Conservation (phyloP, 2,113 vertebrate genomes). For the Eleginops maclovinus region DNA sequence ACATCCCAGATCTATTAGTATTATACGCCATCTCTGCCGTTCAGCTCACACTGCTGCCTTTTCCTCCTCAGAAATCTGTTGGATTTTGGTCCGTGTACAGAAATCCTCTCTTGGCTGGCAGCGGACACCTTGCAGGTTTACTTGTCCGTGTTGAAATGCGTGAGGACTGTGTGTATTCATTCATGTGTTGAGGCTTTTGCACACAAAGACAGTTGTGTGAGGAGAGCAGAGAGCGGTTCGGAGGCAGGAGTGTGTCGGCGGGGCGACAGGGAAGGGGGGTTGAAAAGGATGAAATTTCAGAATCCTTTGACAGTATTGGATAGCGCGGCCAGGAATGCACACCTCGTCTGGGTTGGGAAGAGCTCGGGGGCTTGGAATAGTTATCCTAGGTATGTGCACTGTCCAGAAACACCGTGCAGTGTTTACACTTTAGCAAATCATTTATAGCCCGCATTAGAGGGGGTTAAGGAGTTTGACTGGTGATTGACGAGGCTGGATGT, state of each 20-base stretch:
- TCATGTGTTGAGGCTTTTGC: slow-evolving; percentile 5
- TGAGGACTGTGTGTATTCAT: neutral
- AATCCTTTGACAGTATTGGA: slow-evolving; percentile 73
- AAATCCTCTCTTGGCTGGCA: slow-evolving; percentile 16
- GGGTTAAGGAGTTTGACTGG: neutral
- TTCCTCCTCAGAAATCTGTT: slow-evolving; percentile 6
- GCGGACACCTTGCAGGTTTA: slow-evolving; percentile 8
- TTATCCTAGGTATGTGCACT: slow-evolving; percentile 51
- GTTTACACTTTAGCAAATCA: slow-evolving; percentile 50
- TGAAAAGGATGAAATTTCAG: slow-evolving; percentile 78
- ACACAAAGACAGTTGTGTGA: slow-evolving; percentile 26
- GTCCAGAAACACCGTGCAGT: slow-evolving; percentile 4
- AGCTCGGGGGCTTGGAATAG: slow-evolving; percentile 57
- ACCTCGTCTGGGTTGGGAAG: slow-evolving; percentile 64
- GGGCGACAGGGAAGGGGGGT: slow-evolving; percentile 21
- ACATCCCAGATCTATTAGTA: neutral
- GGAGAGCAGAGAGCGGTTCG: slow-evolving; percentile 31
- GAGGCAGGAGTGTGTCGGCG: slow-evolving; percentile 18
- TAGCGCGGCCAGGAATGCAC: slow-evolving; percentile 72
- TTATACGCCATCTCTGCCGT: neutral
- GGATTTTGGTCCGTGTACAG: neutral
- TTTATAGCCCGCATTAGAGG: slow-evolving; percentile 16
- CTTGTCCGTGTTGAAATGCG: slow-evolving; percentile 17
- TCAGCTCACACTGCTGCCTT: neutral
- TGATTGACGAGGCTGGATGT: neutral